Percentiles rank a stretch among this genome's conserved stretches.
These are phyloP conservation scores for Zeuzera pyrina DNA, from an alignment of 2,888 invertebrate genomes.

Conservation along the genomic window DNA sequence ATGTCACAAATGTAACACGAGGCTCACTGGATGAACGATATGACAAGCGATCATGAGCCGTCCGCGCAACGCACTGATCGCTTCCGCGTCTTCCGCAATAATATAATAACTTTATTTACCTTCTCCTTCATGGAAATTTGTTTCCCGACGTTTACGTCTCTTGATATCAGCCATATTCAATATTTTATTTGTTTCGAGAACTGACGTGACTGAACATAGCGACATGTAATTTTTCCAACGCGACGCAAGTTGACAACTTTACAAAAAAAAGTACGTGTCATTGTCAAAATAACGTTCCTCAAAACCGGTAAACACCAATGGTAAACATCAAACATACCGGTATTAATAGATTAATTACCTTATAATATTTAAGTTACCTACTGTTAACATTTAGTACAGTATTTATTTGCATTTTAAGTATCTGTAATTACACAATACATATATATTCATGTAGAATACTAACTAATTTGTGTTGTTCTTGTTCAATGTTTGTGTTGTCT, in stretches of 20 bases:
- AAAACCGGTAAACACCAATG: constrained; percentile 3
- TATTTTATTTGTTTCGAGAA: constrained; percentile 68
- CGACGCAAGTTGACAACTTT: constrained; percentile 58
- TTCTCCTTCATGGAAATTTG: constrained; percentile 65
- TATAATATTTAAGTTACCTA: no score
- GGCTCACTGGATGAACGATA: constrained; percentile 42
- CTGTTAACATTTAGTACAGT: no score
- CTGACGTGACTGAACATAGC: constrained; percentile 68
- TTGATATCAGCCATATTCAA: constrained; percentile 69
- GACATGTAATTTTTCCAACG: constrained; percentile 65
- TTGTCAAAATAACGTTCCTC: constrained; percentile 32
- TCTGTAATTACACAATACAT: no score
- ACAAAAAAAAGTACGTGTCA: constrained; percentile 50
- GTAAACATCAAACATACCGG: background rate
- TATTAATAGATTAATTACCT: no score
- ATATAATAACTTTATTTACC: constrained; percentile 66
- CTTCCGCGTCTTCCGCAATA: constrained; percentile 52
- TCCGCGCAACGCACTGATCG: constrained; percentile 44
- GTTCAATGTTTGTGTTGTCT: no score
- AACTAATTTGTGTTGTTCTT: no score
- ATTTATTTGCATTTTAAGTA: no score
- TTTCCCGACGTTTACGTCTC: constrained; percentile 66
- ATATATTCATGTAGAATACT: no score
- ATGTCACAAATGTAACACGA: constrained; percentile 69
- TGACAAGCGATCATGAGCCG: constrained; percentile 39